Percentiles rank a stretch among this genome's conserved stretches.
Evolutionary conservation across 2,797 vertebrate species (phyloP).

Genomic region (Argyrosomus regius): DNA sequence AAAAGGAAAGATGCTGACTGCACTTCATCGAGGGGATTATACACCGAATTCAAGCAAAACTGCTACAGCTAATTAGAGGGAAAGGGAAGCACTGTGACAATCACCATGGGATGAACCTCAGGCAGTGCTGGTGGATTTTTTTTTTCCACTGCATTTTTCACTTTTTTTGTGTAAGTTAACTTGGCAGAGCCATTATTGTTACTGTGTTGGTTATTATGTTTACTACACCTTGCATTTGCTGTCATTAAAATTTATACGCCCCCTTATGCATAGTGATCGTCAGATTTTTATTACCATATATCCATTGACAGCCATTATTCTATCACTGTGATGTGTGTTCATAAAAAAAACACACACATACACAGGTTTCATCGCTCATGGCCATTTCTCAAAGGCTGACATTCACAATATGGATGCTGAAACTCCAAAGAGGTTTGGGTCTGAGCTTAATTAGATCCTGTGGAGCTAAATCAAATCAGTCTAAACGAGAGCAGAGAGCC

Average conservation of each 20-base stretch:
- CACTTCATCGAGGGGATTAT: slow-evolving; percentile 81
- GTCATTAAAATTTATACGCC: slow-evolving; percentile 67
- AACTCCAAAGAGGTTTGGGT: slow-evolving; percentile 83
- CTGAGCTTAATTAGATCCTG: slow-evolving; percentile 85
- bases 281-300: slow-evolving; percentile 69
- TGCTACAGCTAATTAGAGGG: slow-evolving; percentile 79
- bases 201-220: slow-evolving; percentile 67
- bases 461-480: slow-evolving; percentile 87
- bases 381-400: slow-evolving; percentile 84
- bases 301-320: slow-evolving; percentile 73
- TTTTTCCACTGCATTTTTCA: slow-evolving; percentile 43
- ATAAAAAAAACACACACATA: slow-evolving; percentile 73
- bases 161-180: slow-evolving; percentile 64
- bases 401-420: slow-evolving; percentile 82
- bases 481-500: slow-evolving; percentile 80
- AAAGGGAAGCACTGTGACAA: slow-evolving; percentile 73
- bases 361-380: slow-evolving; percentile 75
- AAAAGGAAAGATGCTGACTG: slow-evolving; percentile 84
- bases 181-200: slow-evolving; percentile 57
- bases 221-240: slow-evolving; percentile 60
- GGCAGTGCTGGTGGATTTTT: slow-evolving; percentile 52
- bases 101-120: slow-evolving; percentile 76
- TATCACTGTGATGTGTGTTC: slow-evolving; percentile 72
- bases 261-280: slow-evolving; percentile 58
- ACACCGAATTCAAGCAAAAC: slow-evolving; percentile 78